Conservation (phyloP, 2,888 invertebrate genomes). For the Nymphalis c-album region DNA sequence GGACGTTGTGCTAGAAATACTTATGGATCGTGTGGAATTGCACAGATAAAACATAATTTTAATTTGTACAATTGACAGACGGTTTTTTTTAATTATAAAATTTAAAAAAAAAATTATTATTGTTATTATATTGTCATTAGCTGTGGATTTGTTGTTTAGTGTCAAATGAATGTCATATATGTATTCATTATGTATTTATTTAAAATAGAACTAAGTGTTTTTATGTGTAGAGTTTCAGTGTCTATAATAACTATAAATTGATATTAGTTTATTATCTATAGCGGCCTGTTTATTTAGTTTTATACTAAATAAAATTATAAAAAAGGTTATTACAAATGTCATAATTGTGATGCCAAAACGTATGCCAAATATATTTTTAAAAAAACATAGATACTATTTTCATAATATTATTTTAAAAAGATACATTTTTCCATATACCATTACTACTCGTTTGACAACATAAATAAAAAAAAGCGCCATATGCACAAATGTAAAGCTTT, state of each 20-base stretch:
- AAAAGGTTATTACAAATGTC: slow-evolving; percentile 15
- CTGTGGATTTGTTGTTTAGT: neutral
- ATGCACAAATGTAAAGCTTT: too few relatives aligned
- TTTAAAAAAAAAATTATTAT: neutral
- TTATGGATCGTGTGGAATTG: neutral
- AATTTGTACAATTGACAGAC: neutral
- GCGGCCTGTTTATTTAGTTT: slow-evolving; percentile 18
- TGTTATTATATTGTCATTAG: too few relatives aligned
- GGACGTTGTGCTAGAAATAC: neutral
- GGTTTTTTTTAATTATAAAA: neutral
- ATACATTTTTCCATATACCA: neutral
- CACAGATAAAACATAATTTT: neutral
- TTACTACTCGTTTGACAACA: too few relatives aligned
- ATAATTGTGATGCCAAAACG: slow-evolving; percentile 57
- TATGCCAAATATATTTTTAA: slow-evolving; percentile 71
- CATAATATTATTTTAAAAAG: slow-evolving; percentile 11
- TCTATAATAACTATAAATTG: neutral
- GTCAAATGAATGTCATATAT: neutral
- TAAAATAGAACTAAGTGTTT: neutral
- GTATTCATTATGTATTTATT: neutral
- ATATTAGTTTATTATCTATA: slow-evolving; percentile 1
- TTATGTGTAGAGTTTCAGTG: slow-evolving; percentile 8
- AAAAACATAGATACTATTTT: slow-evolving; percentile 35
- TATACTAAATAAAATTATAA: slow-evolving; percentile 17
- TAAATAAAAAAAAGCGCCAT: too few relatives aligned